phyloP scores from a whole-genome alignment of 2,797 vertebrate genomes.

The Pempheris klunzingeri region DNA sequence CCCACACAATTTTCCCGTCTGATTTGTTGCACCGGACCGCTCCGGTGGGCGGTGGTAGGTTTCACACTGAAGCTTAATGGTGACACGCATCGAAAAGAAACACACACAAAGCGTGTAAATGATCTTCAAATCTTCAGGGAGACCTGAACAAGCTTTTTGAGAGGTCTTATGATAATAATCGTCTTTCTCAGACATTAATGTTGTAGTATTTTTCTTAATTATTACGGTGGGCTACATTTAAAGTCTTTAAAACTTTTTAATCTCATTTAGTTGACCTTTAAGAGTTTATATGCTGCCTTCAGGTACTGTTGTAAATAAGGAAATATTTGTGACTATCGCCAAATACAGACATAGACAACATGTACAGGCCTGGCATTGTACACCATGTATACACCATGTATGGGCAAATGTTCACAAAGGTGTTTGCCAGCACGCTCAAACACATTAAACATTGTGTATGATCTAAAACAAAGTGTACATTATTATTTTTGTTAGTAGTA shows the following conservation, averaged over 20 bases:
- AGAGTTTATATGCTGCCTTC: slow-evolving; percentile 4
- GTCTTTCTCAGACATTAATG: fast-evolving
- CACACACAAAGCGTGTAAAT: too few species aligned
- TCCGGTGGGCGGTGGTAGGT: neutral
- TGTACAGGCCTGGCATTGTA: neutral
- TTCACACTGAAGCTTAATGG: neutral
- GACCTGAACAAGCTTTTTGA: neutral
- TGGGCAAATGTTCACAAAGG: neutral
- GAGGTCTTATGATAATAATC: neutral
- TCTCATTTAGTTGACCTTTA: neutral
- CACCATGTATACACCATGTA: neutral
- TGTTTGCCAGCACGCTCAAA: neutral
- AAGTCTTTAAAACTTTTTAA: too few species aligned
- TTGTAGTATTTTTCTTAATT: neutral
- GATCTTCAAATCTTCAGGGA: too few species aligned
- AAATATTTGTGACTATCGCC: neutral
- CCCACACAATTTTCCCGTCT: neutral
- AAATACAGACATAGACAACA: too few species aligned
- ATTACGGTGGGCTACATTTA: neutral
- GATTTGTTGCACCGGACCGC: neutral
- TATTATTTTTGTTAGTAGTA: too few species aligned
- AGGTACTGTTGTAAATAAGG: neutral
- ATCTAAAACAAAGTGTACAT: too few species aligned
- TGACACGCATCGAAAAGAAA: neutral
- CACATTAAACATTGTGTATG: neutral